phyloP scores from a whole-genome alignment of 2,888 invertebrate species.

The Hetaerina titia region DNA sequence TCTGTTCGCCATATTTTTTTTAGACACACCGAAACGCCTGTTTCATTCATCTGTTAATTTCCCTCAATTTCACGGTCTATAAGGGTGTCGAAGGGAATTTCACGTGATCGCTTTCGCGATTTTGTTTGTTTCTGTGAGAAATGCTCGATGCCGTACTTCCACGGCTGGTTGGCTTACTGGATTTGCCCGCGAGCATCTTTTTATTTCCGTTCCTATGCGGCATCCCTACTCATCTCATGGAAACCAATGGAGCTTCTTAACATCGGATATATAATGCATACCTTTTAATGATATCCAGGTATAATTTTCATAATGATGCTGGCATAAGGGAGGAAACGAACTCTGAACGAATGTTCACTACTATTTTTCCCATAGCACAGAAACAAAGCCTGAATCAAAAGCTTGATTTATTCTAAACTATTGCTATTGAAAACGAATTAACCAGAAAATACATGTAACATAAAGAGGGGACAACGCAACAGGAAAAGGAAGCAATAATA shows the following conservation, averaged over 20 bases:
- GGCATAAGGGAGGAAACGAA: too few species aligned
- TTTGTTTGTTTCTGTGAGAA: not conserved
- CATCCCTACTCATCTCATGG: not conserved
- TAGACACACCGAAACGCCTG: not conserved
- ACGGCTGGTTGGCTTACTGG: not conserved
- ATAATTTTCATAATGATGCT: too few species aligned
- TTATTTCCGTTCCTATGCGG: not conserved
- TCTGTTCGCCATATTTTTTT: not conserved
- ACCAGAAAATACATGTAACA: too few species aligned
- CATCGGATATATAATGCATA: not conserved
- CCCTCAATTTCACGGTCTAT: slow-evolving; percentile 55
- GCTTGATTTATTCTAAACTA: too few species aligned
- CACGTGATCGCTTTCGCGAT: not conserved
- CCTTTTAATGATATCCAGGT: not conserved
- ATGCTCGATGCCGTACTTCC: not conserved
- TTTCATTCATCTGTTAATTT: slow-evolving; percentile 36
- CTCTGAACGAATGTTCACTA: not conserved
- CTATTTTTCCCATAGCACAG: not conserved
- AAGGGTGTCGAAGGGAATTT: slow-evolving; percentile 30
- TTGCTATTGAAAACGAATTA: too few species aligned
- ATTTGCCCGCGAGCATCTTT: not conserved
- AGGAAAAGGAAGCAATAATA: too few species aligned
- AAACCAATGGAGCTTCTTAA: not conserved
- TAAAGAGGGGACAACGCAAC: too few species aligned
- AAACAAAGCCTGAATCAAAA: too few species aligned